Base-by-base conservation (phyloP, 2,888 invertebrate species). In the Diaperis boleti region DNA sequence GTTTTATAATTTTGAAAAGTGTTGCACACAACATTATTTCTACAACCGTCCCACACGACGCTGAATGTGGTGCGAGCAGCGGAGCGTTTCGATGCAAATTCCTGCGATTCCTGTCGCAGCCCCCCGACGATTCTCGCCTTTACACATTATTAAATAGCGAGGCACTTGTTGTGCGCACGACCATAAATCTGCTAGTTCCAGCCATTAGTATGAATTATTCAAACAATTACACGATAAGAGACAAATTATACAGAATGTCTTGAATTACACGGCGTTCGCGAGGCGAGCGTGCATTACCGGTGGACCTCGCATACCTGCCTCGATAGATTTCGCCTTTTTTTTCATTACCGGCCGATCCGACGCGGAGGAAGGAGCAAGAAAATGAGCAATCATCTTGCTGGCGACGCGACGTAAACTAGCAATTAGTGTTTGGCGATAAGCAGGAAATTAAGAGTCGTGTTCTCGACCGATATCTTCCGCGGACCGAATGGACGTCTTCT, bases 161-260 rank as follows among this genome's bases (percentile, higher is more conserved):
- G 44, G 37, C 54, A 26, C 45, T 61, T 61, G 54, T 61, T 61
- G 61, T 22, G 54, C 26, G 5, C 45, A 41, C 17, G 18, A 11
- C 61, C 45, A 61, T 61, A 61, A 61, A 61, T 61, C 61, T 54
- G 61, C 45, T 61, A 44, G 61, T 61, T 61, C 39, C 8, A 54
- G 45, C 61, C 75, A 78, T 78, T 78, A 77, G 73, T 76, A 79
- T 81, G 79, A 79, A 80, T 81, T 77, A 81, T 81, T 79, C 81
- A 80, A 79, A 79, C 79, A 80, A 80, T 79, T 80, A 79, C 80
- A 77, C 74, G 78, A 80, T 80, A 81, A 79, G 77, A 79, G 80
- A 80, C 81, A 81, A 81, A 81, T 81, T 81, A 78, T 78, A 77
- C 78, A 72, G 75, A 76, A 74, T 70, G 73, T 74, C 74, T 75